phyloP scores from a whole-genome alignment of 37 sponge, comb jelly and placozoan genomes.

The Bolinopsis microptera region DNA sequence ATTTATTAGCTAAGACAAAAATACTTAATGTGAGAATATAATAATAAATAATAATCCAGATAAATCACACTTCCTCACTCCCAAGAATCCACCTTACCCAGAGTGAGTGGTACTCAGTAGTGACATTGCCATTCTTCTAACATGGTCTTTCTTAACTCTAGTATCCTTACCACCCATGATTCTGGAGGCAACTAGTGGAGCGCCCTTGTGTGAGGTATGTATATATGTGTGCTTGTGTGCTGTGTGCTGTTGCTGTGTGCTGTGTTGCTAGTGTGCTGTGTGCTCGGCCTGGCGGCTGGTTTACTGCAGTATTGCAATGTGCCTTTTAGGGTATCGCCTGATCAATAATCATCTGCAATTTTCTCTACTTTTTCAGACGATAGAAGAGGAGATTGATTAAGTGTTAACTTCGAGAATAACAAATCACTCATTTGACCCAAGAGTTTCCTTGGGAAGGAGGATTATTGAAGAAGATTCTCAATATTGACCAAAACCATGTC shows the following conservation, averaged over 20 bases:
- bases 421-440: not conserved
- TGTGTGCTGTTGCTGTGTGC: too few species aligned
- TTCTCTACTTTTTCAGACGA: too few species aligned
- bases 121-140: not conserved
- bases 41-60: too few species aligned
- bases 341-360: too few species aligned
- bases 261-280: too few species aligned
- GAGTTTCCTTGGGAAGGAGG: not conserved
- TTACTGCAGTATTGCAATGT: too few species aligned
- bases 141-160: not conserved
- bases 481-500: not conserved
- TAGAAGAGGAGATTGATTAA: too few species aligned
- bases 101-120: not conserved
- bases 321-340: too few species aligned
- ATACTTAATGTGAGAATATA: too few species aligned
- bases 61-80: not conserved
- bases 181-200: not conserved
- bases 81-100: not conserved
- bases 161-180: not conserved
- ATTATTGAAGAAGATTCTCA: not conserved
- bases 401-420: not conserved
- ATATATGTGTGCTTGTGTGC: not conserved
- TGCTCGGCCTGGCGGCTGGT: too few species aligned
- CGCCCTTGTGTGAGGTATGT: not conserved
- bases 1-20: too few species aligned